A percentile compares a stretch with the other conserved stretches of the same genome.
Conservation (phyloP, 2,888 invertebrate genomes). For the Patella ulyssiponensis region DNA sequence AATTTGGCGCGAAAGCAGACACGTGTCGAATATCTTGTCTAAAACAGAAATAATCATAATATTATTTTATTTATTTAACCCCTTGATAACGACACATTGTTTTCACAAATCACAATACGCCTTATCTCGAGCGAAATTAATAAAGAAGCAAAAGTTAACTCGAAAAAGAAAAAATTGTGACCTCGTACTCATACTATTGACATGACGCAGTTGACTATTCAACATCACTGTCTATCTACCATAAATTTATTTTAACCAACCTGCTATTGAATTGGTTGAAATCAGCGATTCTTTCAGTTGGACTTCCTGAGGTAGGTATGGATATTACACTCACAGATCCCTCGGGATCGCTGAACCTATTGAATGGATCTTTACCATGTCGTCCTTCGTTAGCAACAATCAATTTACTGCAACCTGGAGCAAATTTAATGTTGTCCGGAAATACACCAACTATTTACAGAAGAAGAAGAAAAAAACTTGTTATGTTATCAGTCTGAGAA, state of each 20-base stretch:
- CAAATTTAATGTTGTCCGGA: conserved; percentile 48
- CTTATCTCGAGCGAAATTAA: too few relatives aligned
- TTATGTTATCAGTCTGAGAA: too few relatives aligned
- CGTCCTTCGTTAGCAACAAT: conserved; percentile 50
- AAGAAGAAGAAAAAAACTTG: too few relatives aligned
- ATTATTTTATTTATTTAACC: too few relatives aligned
- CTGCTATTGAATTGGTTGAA: conserved; percentile 39
- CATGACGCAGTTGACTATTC: neutral
- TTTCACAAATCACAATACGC: too few relatives aligned
- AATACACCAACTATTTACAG: conserved; percentile 43
- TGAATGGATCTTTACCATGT: conserved; percentile 33
- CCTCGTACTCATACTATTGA: neutral
- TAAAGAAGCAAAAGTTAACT: too few relatives aligned
- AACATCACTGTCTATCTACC: too few relatives aligned
- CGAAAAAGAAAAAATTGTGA: too few relatives aligned
- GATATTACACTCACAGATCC: conserved; percentile 47
- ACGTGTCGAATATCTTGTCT: conserved; percentile 37
- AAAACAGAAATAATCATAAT: neutral
- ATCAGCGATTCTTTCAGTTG: conserved; percentile 35
- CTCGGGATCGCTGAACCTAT: conserved; percentile 44
- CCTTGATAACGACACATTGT: too few relatives aligned
- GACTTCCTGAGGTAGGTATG: conserved; percentile 35
- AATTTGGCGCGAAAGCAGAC: neutral
- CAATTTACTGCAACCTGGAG: conserved; percentile 40
- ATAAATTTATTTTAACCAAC: conserved; percentile 8